Percentiles rank a stretch among this genome's conserved stretches.
Evolutionary conservation across 2,797 vertebrate genomes (phyloP).

Genomic region (Spinus olivaceus): DNA sequence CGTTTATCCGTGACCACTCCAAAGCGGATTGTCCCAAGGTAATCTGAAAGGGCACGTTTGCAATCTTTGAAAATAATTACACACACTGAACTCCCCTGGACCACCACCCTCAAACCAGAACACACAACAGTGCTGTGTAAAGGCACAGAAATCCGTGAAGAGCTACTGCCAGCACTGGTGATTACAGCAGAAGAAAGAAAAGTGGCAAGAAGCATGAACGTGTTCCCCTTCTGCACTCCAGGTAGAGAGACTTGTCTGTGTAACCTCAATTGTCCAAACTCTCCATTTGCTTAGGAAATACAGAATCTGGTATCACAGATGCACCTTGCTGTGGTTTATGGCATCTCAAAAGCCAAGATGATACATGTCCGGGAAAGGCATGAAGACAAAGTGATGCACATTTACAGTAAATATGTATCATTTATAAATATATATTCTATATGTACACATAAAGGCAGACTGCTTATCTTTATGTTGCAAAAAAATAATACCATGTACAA

Average conservation of each 20-base stretch:
- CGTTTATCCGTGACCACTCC: slow-evolving; percentile 88
- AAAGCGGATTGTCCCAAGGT: slow-evolving; percentile 86
- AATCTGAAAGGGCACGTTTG: slow-evolving; percentile 79
- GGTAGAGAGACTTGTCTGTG: accelerated
- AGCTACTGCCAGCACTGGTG: not conserved
- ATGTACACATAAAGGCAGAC: not conserved
- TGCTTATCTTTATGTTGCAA: not conserved
- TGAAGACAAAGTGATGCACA: not conserved
- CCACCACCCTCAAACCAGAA: not conserved
- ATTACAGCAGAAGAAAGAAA: not conserved
- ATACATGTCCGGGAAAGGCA: not conserved
- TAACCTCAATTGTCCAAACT: not conserved
- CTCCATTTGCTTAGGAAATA: not conserved
- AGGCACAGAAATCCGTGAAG: not conserved
- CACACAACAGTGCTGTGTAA: not conserved
- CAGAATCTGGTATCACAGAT: not conserved
- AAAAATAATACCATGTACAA: not conserved
- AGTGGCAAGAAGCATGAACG: not conserved
- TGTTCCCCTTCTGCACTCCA: not conserved
- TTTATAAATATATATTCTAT: not conserved
- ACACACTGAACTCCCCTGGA: not conserved
- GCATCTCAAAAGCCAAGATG: not conserved
- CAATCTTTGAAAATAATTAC: not conserved
- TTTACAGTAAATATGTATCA: not conserved
- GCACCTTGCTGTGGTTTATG: not conserved